These are phyloP conservation scores for Thunnus thynnus DNA, from an alignment of 2,113 vertebrate genomes.

Conservation along the genomic window DNA sequence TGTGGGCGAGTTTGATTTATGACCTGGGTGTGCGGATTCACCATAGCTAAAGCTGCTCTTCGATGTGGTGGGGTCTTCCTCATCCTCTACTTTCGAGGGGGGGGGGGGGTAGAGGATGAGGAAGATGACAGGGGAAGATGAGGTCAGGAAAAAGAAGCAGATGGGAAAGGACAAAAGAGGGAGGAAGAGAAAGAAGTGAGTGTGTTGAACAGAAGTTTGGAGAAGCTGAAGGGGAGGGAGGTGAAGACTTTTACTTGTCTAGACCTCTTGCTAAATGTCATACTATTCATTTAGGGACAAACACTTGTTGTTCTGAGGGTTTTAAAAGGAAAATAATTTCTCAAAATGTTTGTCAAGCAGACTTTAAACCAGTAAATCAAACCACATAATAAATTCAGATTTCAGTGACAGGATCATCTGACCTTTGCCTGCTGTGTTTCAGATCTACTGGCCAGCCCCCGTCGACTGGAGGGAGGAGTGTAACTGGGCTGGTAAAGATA, in stretches of 20 bases:
- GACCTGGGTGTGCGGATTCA: constrained; percentile 29
- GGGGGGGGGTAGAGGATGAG: too few species aligned
- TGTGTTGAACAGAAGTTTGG: neutral
- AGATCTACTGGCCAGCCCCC: constrained; percentile 97
- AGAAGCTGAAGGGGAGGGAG: neutral
- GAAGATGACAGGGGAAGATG: neutral
- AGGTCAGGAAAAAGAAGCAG: neutral
- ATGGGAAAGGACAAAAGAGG: neutral
- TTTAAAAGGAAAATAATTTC: neutral
- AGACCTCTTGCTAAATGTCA: neutral
- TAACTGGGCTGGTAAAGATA: constrained; percentile 98
- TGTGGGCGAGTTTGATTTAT: constrained; percentile 51
- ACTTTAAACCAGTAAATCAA: neutral
- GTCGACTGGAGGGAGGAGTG: constrained; percentile 99
- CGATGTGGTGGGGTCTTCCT: neutral
- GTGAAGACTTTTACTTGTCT: neutral
- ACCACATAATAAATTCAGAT: neutral
- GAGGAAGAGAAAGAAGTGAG: neutral
- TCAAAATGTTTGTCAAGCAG: neutral
- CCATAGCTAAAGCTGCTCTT: constrained; percentile 1
- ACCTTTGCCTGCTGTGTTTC: constrained; percentile 47
- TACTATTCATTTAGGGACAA: neutral
- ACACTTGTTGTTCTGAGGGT: neutral
- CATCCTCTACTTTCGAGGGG: neutral
- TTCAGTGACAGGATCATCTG: constrained; percentile 10